Evolutionary conservation across 2,113 vertebrate species (phyloP).

Genomic region (Ifrita kowaldi): DNA sequence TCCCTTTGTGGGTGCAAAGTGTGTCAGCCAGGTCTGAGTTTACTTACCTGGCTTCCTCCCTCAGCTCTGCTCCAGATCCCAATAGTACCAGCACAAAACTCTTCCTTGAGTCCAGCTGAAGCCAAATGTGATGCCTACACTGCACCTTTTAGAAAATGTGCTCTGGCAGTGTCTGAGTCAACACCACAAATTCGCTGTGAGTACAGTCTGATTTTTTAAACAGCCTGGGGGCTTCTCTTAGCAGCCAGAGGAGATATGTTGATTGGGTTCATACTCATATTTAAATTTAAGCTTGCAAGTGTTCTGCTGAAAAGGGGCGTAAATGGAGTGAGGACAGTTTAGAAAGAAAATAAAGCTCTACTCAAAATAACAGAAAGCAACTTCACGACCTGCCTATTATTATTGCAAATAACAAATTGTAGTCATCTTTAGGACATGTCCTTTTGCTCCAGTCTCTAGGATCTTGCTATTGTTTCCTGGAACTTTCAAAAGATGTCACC

Average conservation of each 20-base stretch:
- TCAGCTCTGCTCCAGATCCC: background rate
- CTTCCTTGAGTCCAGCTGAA: background rate
- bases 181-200: background rate
- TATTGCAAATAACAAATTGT: background rate
- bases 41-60: background rate
- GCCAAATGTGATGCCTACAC: background rate
- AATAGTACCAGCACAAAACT: background rate
- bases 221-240: slow-evolving; percentile 40
- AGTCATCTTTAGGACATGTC: background rate
- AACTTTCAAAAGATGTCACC: background rate
- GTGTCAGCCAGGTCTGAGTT: slow-evolving; percentile 4
- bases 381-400: background rate
- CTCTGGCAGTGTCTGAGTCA: background rate
- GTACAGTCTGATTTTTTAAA: background rate
- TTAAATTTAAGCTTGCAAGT: slow-evolving; percentile 11
- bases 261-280: background rate
- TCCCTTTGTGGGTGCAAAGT: background rate
- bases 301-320: background rate
- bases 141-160: background rate
- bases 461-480: background rate
- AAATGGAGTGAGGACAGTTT: background rate
- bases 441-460: fast-evolving
- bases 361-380: background rate
- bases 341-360: background rate
- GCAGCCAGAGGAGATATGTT: background rate